Evolutionary conservation across 1,140 invertebrate species (phyloP).

Genomic region (Galleria mellonella): DNA sequence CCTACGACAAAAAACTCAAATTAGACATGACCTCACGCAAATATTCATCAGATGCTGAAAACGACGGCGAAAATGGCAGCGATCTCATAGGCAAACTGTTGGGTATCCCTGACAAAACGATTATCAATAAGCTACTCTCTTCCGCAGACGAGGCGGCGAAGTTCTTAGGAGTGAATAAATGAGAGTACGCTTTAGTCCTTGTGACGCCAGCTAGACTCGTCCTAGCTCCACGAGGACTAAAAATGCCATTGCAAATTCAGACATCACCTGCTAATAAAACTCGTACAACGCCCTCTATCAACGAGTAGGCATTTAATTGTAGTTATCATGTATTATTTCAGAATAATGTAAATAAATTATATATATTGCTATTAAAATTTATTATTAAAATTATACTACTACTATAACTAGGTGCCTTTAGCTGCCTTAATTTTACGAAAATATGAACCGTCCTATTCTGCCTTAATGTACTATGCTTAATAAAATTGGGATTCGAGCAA

Average conservation of each 20-base stretch:
- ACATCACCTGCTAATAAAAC: conserved; percentile 9
- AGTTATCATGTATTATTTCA: not conserved
- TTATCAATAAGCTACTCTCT: conserved; percentile 89
- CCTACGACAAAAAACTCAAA: conserved; percentile 74
- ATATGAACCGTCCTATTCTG: conserved; percentile 55
- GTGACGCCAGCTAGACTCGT: conserved; percentile 60
- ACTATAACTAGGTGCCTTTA: conserved; percentile 49
- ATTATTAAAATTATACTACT: conserved; percentile 11
- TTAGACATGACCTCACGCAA: conserved; percentile 66
- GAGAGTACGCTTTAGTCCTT: conserved; percentile 72
- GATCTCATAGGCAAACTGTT: conserved; percentile 93
- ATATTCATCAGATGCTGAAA: conserved; percentile 60
- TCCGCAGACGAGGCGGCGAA: conserved; percentile 92
- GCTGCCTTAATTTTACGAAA: conserved; percentile 47
- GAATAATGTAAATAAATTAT: not conserved
- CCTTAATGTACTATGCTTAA: conserved; percentile 38
- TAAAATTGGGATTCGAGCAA: conserved; percentile 45
- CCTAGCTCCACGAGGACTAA: conserved; percentile 64
- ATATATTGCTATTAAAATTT: not conserved
- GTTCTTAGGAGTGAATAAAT: conserved; percentile 86
- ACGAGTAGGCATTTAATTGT: conserved; percentile 26
- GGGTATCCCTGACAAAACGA: conserved; percentile 89
- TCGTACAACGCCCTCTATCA: conserved; percentile 49
- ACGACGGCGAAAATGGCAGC: conserved; percentile 76
- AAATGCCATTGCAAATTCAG: conserved; percentile 31